A percentile compares a stretch with the other conserved stretches of the same genome.
phyloP scores from a whole-genome alignment of 2,113 vertebrate genomes.

The Lycaon pictus region DNA sequence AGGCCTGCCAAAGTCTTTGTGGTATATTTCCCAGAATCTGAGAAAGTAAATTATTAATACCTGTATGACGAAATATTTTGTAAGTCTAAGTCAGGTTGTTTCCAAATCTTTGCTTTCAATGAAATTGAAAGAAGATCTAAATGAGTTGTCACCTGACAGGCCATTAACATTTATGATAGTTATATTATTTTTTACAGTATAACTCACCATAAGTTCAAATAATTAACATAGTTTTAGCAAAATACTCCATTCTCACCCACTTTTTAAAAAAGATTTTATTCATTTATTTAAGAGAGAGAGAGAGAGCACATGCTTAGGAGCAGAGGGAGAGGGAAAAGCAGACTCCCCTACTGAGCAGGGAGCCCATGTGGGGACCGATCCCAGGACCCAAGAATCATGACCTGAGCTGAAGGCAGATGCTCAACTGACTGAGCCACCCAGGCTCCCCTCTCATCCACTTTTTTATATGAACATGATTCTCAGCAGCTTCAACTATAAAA shows the following conservation, averaged over 20 bases:
- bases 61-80: slow-evolving; percentile 26
- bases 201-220: slow-evolving; percentile 9
- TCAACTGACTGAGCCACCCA: no score
- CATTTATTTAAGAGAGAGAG: no score
- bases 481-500: background rate
- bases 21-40: background rate
- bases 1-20: background rate
- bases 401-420: no score
- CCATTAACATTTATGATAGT: slow-evolving; percentile 40
- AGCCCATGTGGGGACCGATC: no score
- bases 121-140: slow-evolving; percentile 26
- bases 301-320: no score
- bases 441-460: background rate
- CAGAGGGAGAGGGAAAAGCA: no score
- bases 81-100: background rate
- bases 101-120: slow-evolving; percentile 36
- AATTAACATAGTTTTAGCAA: background rate
- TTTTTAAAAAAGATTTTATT: background rate
- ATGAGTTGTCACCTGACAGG: background rate
- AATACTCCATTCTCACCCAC: background rate
- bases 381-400: no score
- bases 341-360: no score
- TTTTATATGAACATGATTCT: slow-evolving; percentile 11
- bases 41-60: background rate
- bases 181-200: slow-evolving; percentile 32